Evolutionary conservation across 2,888 invertebrate genomes (phyloP).

Genomic region (Nemotelus nigrinus): DNA sequence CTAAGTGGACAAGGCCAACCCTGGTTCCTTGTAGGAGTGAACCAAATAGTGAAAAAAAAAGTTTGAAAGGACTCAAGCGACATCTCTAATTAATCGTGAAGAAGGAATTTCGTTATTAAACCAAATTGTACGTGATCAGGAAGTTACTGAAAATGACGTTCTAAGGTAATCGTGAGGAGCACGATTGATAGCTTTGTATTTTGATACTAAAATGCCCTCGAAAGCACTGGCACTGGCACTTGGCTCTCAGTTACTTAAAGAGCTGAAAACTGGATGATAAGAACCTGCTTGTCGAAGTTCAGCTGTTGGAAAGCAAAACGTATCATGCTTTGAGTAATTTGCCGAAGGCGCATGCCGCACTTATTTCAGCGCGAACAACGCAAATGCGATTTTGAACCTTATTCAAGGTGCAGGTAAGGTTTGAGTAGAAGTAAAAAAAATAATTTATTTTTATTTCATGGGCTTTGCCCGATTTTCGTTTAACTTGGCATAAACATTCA

Average conservation of each 20-base stretch:
- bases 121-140: constrained; percentile 81
- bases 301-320: constrained; percentile 97
- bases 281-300: constrained; percentile 97
- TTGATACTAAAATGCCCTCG: constrained; percentile 88
- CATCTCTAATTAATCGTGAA: constrained; percentile 78
- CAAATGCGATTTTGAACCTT: constrained; percentile 99
- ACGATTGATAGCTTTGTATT: constrained; percentile 92
- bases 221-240: constrained; percentile 85
- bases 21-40: too few species aligned
- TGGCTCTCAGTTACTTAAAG: constrained; percentile 88
- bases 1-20: too few species aligned
- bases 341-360: constrained; percentile 94
- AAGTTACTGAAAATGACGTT: constrained; percentile 84
- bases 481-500: neutral
- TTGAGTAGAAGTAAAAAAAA: neutral
- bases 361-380: constrained; percentile 99
- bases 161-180: constrained; percentile 95
- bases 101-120: constrained; percentile 79
- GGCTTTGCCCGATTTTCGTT: neutral
- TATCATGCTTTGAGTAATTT: constrained; percentile 97
- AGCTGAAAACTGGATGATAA: constrained; percentile 99
- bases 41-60: constrained; percentile 63
- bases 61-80: constrained; percentile 85
- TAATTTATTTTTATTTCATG: neutral
- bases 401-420: constrained; percentile 85